Conservation (phyloP, 2,888 invertebrate genomes). For the Micoletzkya japonica region DNA sequence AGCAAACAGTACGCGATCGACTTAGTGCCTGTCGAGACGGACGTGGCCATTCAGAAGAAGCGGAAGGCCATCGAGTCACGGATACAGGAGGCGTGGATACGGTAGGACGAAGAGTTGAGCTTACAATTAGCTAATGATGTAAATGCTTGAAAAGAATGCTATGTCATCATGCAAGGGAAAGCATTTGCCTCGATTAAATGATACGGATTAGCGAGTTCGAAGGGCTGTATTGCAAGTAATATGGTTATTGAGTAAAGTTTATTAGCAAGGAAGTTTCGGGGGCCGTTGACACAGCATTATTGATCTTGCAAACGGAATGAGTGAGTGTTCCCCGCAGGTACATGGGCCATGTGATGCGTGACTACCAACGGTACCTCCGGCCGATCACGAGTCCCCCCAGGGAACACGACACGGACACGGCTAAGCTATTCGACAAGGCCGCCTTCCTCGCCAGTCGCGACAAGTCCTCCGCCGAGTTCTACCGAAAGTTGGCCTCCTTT, state of each 20-base stretch:
- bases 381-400: conserved; percentile 73
- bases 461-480: conserved; percentile 70
- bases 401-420: conserved; percentile 86
- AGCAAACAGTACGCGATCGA: conserved; percentile 68
- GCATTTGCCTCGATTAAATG: too few relatives aligned
- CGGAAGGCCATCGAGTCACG: conserved; percentile 81
- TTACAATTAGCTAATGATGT: too few relatives aligned
- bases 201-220: too few relatives aligned
- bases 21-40: conserved; percentile 65
- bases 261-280: too few relatives aligned
- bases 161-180: too few relatives aligned
- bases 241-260: too few relatives aligned
- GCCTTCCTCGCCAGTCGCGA: conserved; percentile 85
- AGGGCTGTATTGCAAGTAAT: too few relatives aligned
- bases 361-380: conserved; percentile 66
- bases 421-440: conserved; percentile 88
- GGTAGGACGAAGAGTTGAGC: conserved; percentile 67
- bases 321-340: conserved; percentile 41
- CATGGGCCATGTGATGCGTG: conserved; percentile 57
- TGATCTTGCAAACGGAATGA: too few relatives aligned
- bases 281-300: too few relatives aligned
- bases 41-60: conserved; percentile 44
- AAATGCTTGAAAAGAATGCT: too few relatives aligned
- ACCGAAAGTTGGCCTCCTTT: conserved; percentile 33
- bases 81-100: conserved; percentile 94